These are phyloP conservation scores for Hephaestus fuliginosus DNA, from an alignment of 2,797 vertebrate genomes.

Conservation along the genomic window DNA sequence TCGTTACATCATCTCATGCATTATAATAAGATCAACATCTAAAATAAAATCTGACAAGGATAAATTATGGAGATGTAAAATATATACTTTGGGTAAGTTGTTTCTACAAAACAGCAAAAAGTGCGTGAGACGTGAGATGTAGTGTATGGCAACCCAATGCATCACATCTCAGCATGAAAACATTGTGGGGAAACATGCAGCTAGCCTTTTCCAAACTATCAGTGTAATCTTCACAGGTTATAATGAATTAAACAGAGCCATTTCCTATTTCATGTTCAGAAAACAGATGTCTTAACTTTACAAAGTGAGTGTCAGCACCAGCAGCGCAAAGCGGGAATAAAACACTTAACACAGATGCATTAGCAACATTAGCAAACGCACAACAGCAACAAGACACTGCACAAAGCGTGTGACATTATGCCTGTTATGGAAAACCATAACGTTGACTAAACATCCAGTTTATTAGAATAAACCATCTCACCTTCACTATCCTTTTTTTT, in stretches of 20 bases:
- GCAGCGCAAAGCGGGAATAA: not conserved
- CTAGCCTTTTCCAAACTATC: not conserved
- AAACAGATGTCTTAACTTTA: not conserved
- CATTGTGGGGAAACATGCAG: not conserved
- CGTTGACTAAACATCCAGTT: conserved; percentile 14
- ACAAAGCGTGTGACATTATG: not conserved
- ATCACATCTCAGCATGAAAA: conserved; percentile 2
- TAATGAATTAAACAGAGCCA: conserved; percentile 4
- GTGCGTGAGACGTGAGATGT: not conserved
- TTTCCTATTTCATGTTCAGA: not conserved
- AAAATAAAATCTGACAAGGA: conserved; percentile 2
- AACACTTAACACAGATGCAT: conserved; percentile 8
- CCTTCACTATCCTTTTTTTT: not conserved
- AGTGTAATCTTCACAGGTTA: not conserved
- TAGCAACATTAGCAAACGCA: conserved; percentile 12
- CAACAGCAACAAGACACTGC: not conserved
- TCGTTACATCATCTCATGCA: not conserved
- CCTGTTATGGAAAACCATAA: not conserved
- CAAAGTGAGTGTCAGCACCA: not conserved
- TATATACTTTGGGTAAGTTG: not conserved
- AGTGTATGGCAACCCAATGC: conserved; percentile 39
- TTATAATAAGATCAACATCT: not conserved
- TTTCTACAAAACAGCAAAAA: not conserved
- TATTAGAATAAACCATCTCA: conserved; percentile 15
- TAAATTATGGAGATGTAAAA: conserved; percentile 5